A percentile compares a stretch with the other conserved stretches of the same genome.
These are phyloP conservation scores for Vulpes ferrilata DNA, from an alignment of 2,113 vertebrate species.

Conservation along the genomic window DNA sequence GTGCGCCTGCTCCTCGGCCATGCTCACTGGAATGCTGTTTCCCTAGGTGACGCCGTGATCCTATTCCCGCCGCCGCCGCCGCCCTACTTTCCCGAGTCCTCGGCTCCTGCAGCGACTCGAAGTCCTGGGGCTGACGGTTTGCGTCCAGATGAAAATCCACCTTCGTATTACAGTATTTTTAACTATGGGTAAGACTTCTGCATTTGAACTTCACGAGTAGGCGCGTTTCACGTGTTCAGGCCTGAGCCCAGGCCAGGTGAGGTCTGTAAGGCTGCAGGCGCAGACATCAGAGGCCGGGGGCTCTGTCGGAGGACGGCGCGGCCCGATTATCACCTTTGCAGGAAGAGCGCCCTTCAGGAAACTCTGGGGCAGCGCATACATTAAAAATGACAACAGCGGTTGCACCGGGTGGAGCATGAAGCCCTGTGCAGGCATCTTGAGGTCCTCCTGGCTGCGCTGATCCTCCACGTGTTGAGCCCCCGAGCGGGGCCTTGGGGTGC, in stretches of 20 bases:
- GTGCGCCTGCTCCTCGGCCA: too few relatives aligned
- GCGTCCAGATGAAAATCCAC: conserved; percentile 85
- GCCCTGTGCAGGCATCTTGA: background rate
- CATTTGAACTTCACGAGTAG: background rate
- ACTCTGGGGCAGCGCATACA: background rate
- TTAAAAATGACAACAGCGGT: background rate
- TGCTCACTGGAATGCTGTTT: background rate
- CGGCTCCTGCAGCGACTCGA: conserved; percentile 48
- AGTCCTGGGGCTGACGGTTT: conserved; percentile 66
- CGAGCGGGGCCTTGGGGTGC: accelerated
- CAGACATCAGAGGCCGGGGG: too few relatives aligned
- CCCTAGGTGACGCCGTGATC: conserved; percentile 88
- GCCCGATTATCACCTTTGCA: background rate
- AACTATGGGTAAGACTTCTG: conserved; percentile 85
- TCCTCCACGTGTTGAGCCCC: background rate
- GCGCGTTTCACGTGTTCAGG: background rate
- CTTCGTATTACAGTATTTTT: conserved; percentile 88
- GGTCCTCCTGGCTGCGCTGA: background rate
- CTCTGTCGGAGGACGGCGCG: too few relatives aligned
- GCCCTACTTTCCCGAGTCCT: conserved; percentile 88
- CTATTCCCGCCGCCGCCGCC: conserved; percentile 90
- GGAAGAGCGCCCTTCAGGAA: background rate
- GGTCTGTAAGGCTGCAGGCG: background rate
- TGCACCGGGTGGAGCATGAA: background rate
- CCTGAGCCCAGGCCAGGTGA: background rate